Percentiles rank a stretch among this genome's conserved stretches.
phyloP scores from a whole-genome alignment of 2,888 invertebrate genomes.

The Phalangium opilio region DNA sequence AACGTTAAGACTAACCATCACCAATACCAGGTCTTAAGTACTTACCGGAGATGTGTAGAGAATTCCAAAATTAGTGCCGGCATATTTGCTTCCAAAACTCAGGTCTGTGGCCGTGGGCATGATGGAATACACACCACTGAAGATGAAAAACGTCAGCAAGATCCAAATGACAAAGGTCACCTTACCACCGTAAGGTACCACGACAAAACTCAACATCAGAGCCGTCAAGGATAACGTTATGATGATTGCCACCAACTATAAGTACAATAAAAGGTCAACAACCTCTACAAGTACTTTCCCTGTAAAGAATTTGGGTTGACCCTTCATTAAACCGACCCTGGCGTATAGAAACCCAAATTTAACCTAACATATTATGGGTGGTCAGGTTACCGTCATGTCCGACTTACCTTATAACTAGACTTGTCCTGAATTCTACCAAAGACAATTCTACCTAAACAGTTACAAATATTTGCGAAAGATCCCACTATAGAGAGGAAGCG shows the following conservation, averaged over 20 bases:
- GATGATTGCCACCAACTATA: not conserved
- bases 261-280: not conserved
- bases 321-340: too few relatives aligned
- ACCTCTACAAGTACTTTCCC: not conserved
- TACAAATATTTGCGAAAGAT: conserved; percentile 34
- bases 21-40: too few relatives aligned
- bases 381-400: too few relatives aligned
- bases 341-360: too few relatives aligned
- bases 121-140: conserved; percentile 29
- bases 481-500: conserved; percentile 35
- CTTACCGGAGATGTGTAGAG: conserved; percentile 26
- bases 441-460: conserved; percentile 33
- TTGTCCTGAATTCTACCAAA: conserved; percentile 35
- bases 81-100: conserved; percentile 28
- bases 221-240: conserved; percentile 8
- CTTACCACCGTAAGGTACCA: conserved; percentile 18
- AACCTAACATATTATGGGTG: too few relatives aligned
- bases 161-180: conserved; percentile 27
- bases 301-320: too few relatives aligned
- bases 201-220: conserved; percentile 21
- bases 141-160: conserved; percentile 27
- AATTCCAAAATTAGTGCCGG: conserved; percentile 28
- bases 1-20: too few relatives aligned
- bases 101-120: conserved; percentile 29
- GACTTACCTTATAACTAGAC: conserved; percentile 27